Percentiles rank a stretch among this genome's conserved stretches.
Conservation (phyloP, 2,113 vertebrate species). For the Mus musculus region DNA sequence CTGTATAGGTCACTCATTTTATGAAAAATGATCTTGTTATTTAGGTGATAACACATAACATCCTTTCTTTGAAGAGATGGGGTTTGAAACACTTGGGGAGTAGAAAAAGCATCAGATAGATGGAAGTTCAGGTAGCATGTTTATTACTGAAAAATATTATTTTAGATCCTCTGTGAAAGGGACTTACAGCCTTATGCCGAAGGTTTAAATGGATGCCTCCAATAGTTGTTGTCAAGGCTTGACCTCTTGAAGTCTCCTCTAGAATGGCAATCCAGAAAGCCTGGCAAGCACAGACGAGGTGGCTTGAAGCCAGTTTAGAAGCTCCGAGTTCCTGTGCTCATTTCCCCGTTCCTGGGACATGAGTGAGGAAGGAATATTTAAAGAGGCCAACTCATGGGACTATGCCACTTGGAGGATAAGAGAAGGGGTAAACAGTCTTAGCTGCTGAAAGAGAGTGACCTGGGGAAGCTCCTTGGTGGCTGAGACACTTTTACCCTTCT, state of each 20-base stretch:
- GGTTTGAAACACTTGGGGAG: conserved; percentile 19
- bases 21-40: background rate
- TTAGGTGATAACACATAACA: background rate
- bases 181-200: background rate
- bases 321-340: background rate
- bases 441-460: background rate
- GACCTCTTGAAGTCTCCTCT: background rate
- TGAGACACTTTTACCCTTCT: background rate
- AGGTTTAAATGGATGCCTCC: background rate
- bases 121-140: background rate
- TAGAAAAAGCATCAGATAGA: background rate
- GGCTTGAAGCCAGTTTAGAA: background rate
- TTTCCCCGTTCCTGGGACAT: background rate
- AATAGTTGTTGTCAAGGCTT: background rate
- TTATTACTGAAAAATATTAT: background rate
- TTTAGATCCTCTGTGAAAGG: background rate
- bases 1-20: conserved; percentile 20
- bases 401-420: background rate
- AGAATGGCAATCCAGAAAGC: background rate
- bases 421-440: background rate
- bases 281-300: background rate
- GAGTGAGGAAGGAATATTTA: background rate
- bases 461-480: background rate
- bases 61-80: background rate
- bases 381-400: background rate